Percentiles rank a stretch among this genome's conserved stretches.
Evolutionary conservation across 2,888 invertebrate genomes (phyloP).

Genomic region (Lithophane leautieri): DNA sequence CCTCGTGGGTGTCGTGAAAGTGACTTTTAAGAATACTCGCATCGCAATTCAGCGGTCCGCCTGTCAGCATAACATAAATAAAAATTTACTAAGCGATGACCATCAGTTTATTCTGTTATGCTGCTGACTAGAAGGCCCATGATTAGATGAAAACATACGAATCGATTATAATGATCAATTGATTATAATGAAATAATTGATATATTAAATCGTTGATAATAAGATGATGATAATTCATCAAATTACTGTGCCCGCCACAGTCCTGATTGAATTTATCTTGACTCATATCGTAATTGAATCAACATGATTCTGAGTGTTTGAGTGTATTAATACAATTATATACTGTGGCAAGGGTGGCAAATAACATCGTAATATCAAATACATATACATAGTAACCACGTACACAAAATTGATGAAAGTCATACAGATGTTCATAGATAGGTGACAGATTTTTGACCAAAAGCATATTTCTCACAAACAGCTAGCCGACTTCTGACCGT

Average conservation of each 20-base stretch:
- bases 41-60: too few species aligned
- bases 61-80: constrained; percentile 7
- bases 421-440: background rate
- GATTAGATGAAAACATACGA: background rate
- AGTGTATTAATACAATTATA: constrained; percentile 18
- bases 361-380: background rate
- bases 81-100: background rate
- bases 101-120: too few species aligned
- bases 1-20: background rate
- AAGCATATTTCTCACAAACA: too few species aligned
- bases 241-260: constrained; percentile 1
- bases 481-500: background rate
- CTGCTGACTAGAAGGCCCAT: background rate
- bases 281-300: constrained; percentile 8
- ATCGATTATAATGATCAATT: background rate
- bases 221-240: background rate
- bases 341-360: background rate
- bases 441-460: too few species aligned
- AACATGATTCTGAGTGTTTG: background rate
- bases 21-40: background rate
- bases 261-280: constrained; percentile 31
- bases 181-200: background rate
- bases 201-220: background rate
- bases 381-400: background rate
- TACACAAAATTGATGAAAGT: background rate